Conservation (phyloP, 2,113 vertebrate genomes). For the Oryzias melastigma region DNA sequence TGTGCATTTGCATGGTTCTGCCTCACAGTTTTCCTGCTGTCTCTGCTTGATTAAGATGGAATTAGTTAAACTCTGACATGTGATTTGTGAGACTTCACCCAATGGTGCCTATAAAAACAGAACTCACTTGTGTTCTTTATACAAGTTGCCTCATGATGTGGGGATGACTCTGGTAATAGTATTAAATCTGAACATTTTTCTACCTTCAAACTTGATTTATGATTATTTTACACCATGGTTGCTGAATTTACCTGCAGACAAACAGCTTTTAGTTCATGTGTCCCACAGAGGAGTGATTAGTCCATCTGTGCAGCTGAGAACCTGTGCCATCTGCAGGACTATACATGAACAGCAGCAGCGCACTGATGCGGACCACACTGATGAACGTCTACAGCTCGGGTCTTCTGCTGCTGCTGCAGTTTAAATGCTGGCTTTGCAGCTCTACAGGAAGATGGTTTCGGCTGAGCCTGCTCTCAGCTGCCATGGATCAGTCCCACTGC, state of each 20-base stretch:
- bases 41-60: slow-evolving; percentile 8
- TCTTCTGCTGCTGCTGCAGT: slow-evolving; percentile 15
- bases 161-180: too few species aligned
- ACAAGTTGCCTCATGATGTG: too few species aligned
- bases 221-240: too few species aligned
- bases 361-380: not conserved
- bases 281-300: not conserved
- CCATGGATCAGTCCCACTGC: slow-evolving; percentile 1
- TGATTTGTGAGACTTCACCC: not conserved
- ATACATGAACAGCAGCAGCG: slow-evolving; percentile 6
- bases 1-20: too few species aligned
- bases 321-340: slow-evolving; percentile 16
- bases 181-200: not conserved
- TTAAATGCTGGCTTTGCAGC: slow-evolving; percentile 1
- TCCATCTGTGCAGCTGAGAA: not conserved
- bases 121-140: too few species aligned
- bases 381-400: slow-evolving; percentile 1
- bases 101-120: not conserved
- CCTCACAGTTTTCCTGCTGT: too few species aligned
- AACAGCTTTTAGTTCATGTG: not conserved
- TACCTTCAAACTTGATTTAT: slow-evolving; percentile 3
- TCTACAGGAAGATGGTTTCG: not conserved
- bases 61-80: not conserved
- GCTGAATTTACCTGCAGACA: too few species aligned
- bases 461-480: not conserved